Percentiles rank a stretch among this genome's conserved stretches.
phyloP scores from a whole-genome alignment of 2,113 vertebrate genomes.

The Peromyscus maniculatus region DNA sequence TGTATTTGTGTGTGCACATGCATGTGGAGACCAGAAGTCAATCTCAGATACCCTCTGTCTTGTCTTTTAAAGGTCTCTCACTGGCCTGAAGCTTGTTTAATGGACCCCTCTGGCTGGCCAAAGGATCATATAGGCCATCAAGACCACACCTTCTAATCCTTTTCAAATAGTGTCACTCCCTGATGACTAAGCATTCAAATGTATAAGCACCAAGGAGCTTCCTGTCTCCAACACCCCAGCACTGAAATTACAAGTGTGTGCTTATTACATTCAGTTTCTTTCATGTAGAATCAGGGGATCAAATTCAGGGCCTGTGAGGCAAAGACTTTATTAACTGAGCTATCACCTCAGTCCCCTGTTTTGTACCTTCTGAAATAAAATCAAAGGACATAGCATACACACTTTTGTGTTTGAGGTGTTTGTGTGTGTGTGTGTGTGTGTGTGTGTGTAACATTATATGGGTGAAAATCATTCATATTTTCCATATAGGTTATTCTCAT shows the following conservation, averaged over 20 bases:
- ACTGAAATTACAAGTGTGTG: not conserved
- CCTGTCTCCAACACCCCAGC: no score
- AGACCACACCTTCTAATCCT: not conserved
- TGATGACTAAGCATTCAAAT: not conserved
- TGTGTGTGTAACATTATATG: not conserved
- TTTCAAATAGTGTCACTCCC: not conserved
- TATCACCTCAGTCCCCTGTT: not conserved
- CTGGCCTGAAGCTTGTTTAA: not conserved
- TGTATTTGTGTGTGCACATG: not conserved
- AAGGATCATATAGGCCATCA: not conserved
- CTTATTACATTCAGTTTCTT: no score
- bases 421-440: not conserved
- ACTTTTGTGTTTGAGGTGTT: not conserved
- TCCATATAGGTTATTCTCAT: not conserved
- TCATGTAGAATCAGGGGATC: no score
- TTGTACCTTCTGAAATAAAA: not conserved
- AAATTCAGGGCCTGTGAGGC: no score
- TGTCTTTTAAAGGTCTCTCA: not conserved
- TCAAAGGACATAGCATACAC: not conserved
- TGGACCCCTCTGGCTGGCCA: not conserved
- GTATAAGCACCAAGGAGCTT: not conserved
- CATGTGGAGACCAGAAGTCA: not conserved
- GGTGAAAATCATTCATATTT: not conserved
- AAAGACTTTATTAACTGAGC: not conserved
- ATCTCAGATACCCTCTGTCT: no score